These are phyloP conservation scores for Platycnemis pennipes DNA, from an alignment of 2,888 invertebrate genomes.

Conservation along the genomic window DNA sequence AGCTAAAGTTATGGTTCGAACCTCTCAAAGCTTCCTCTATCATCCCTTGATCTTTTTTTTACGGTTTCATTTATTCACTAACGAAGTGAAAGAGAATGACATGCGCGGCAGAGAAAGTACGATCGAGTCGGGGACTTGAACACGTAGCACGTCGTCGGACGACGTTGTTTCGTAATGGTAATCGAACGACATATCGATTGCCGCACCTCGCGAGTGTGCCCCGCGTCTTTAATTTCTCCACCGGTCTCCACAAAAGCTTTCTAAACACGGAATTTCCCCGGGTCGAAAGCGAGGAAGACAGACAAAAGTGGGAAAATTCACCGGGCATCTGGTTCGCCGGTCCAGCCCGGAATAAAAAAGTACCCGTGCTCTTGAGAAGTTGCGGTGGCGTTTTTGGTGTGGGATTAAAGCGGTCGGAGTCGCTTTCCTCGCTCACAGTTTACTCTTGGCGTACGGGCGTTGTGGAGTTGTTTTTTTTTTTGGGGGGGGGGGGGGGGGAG, in stretches of 20 bases:
- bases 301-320: slow-evolving; percentile 18
- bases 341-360: background rate
- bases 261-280: background rate
- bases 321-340: background rate
- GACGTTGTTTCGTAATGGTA: background rate
- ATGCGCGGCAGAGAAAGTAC: background rate
- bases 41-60: background rate
- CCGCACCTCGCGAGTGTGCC: background rate
- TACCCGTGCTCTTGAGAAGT: background rate
- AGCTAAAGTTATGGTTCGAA: background rate
- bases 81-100: background rate
- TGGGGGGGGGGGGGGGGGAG: background rate
- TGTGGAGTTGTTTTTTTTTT: background rate
- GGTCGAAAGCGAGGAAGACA: slow-evolving; percentile 24
- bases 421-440: slow-evolving; percentile 14
- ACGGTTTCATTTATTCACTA: background rate
- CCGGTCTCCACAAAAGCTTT: slow-evolving; percentile 20
- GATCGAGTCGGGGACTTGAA: background rate
- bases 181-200: background rate
- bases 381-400: slow-evolving; percentile 5
- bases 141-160: background rate
- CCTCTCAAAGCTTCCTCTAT: background rate
- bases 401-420: background rate
- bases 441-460: background rate
- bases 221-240: slow-evolving; percentile 4